Conservation (phyloP, 1,140 invertebrate genomes). For the Tetraneura akinire region DNA sequence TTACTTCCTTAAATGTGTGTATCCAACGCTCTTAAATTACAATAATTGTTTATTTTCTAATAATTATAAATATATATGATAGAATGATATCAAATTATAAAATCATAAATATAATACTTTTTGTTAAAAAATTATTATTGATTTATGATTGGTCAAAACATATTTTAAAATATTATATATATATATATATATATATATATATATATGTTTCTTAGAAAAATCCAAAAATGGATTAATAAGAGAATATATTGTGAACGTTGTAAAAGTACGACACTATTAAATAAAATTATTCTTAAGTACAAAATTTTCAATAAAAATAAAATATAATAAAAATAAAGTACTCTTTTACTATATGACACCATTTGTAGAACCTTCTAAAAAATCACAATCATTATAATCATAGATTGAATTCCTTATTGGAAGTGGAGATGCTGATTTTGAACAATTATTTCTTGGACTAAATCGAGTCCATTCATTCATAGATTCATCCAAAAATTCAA, state of each 20-base stretch:
- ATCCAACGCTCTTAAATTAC: too few relatives aligned
- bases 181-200: too few relatives aligned
- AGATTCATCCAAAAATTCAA: constrained; percentile 74
- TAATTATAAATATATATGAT: too few relatives aligned
- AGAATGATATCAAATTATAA: too few relatives aligned
- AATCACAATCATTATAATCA: constrained; percentile 35
- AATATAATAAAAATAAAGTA: not conserved
- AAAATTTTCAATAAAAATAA: not conserved
- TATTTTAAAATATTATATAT: not conserved
- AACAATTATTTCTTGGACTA: constrained; percentile 55
- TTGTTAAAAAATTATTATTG: too few relatives aligned
- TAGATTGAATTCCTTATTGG: not conserved
- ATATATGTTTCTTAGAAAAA: not conserved
- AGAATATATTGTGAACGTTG: not conserved
- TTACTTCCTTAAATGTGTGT: too few relatives aligned
- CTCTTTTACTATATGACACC: not conserved
- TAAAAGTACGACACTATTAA: not conserved
- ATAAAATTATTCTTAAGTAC: constrained; percentile 18
- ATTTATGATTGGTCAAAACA: not conserved
- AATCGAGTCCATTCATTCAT: constrained; percentile 76
- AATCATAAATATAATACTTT: too few relatives aligned
- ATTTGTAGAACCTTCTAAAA: constrained; percentile 8
- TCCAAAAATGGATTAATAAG: not conserved
- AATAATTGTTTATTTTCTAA: too few relatives aligned
- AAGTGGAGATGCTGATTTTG: constrained; percentile 36